Conservation (phyloP, 2,113 vertebrate species). For the Osmerus eperlanus region DNA sequence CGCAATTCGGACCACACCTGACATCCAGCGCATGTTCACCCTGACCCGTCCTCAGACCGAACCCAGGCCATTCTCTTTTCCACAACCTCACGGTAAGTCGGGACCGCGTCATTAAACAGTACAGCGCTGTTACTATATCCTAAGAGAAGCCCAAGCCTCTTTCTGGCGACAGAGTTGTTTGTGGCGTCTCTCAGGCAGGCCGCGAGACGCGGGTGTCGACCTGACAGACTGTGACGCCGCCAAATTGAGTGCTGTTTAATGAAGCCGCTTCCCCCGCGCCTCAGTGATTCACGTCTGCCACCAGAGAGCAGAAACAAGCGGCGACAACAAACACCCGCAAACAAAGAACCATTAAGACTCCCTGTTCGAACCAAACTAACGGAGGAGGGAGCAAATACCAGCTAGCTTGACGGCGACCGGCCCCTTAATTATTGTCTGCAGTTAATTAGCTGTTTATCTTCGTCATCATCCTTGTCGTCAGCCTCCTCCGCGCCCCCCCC, state of each 20-base stretch:
- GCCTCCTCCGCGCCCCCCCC: too few relatives aligned
- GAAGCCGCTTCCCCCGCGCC: constrained; percentile 30
- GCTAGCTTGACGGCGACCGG: too few relatives aligned
- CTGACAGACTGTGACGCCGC: constrained; percentile 34
- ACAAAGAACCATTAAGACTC: constrained; percentile 5
- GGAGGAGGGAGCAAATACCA: background rate
- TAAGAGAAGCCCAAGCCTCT: constrained; percentile 2
- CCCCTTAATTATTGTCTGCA: too few relatives aligned
- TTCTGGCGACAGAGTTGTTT: constrained; percentile 16
- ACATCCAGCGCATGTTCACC: too few relatives aligned
- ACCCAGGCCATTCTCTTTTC: too few relatives aligned
- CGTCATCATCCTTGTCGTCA: too few relatives aligned
- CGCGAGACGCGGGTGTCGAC: constrained; percentile 25
- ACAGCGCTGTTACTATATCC: too few relatives aligned
- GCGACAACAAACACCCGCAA: background rate
- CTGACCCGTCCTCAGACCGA: too few relatives aligned
- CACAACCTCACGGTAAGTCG: too few relatives aligned
- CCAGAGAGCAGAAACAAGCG: background rate
- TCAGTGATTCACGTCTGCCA: constrained; percentile 9
- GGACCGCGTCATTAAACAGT: too few relatives aligned
- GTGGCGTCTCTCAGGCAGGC: background rate
- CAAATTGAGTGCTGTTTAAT: constrained; percentile 52
- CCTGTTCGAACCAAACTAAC: constrained; percentile 1
- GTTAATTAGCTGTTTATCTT: too few relatives aligned
- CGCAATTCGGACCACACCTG: too few relatives aligned